Percentiles rank a stretch among this genome's conserved stretches.
Evolutionary conservation across 2,113 vertebrate species (phyloP).

Genomic region (Paratilapia polleni): DNA sequence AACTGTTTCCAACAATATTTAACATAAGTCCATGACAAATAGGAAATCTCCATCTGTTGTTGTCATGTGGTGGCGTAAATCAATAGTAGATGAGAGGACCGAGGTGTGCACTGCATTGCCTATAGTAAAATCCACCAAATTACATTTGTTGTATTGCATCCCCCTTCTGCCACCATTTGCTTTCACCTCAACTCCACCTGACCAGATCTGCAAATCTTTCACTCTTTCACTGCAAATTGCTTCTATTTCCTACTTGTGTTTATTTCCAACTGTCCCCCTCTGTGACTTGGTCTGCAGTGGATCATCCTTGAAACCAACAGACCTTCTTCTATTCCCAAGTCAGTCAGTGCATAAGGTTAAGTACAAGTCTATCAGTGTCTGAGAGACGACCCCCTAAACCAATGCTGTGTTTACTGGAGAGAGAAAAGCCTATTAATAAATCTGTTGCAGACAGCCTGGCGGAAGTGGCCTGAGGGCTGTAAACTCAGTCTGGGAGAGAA

Average conservation of each 20-base stretch:
- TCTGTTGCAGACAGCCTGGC: conserved; percentile 69
- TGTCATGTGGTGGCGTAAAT: background rate
- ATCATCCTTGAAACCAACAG: conserved; percentile 28
- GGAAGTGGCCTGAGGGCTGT: conserved; percentile 71
- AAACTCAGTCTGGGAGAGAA: conserved; percentile 59
- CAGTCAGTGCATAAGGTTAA: conserved; percentile 46
- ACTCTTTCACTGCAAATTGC: background rate
- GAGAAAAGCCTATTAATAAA: conserved; percentile 77
- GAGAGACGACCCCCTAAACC: conserved; percentile 60
- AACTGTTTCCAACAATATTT: background rate
- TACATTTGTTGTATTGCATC: background rate
- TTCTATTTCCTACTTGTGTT: conserved; percentile 7
- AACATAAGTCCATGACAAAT: background rate
- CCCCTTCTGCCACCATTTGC: background rate
- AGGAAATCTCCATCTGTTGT: background rate
- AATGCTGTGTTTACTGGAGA: conserved; percentile 67
- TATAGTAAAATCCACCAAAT: background rate
- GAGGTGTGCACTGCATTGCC: background rate
- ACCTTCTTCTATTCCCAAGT: conserved; percentile 31
- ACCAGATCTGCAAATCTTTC: background rate
- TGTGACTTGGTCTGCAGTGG: conserved; percentile 3
- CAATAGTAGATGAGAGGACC: background rate
- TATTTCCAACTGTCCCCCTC: background rate
- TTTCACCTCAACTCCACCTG: background rate
- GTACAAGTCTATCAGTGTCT: conserved; percentile 65